Percentiles rank a stretch among this genome's conserved stretches.
Evolutionary conservation across 2,113 vertebrate species (phyloP).

Genomic region (Clarias magur): DNA sequence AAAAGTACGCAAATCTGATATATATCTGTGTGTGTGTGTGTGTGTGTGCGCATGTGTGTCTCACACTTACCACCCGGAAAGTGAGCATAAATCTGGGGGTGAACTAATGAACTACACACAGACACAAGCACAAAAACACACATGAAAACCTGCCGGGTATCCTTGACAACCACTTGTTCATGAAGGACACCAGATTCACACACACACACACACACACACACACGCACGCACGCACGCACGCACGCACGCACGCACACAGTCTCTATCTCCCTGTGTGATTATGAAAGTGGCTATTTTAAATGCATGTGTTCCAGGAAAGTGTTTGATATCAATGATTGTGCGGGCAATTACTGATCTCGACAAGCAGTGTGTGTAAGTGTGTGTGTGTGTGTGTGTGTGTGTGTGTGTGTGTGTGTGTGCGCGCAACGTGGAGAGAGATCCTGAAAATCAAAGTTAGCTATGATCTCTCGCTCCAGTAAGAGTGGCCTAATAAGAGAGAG

Average conservation of each 20-base stretch:
- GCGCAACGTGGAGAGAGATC: not conserved
- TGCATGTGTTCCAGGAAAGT: constrained; percentile 45
- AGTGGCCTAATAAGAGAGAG: not conserved
- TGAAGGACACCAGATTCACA: constrained; percentile 17
- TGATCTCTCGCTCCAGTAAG: not conserved
- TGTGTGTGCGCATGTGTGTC: not conserved
- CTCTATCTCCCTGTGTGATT: constrained; percentile 20
- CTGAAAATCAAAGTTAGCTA: constrained; percentile 21
- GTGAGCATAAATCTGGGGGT: not conserved
- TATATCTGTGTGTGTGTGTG: too few species aligned
- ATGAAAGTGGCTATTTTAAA: constrained; percentile 51
- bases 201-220: constrained; percentile 7
- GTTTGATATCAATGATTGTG: constrained; percentile 57
- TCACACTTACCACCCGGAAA: not conserved
- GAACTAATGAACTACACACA: constrained; percentile 24
- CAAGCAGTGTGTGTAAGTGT: constrained; percentile 1
- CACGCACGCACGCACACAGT: not conserved
- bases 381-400: constrained; percentile 8
- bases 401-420: constrained; percentile 7
- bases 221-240: not conserved
- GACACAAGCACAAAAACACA: constrained; percentile 26
- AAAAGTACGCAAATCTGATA: not conserved
- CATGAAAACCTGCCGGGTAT: constrained; percentile 36
- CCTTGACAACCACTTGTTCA: constrained; percentile 52
- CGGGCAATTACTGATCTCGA: constrained; percentile 52